Evolutionary conservation across 35 echinoderm and acorn worm species (phyloP).

Genomic region (Amphiura filiformis): DNA sequence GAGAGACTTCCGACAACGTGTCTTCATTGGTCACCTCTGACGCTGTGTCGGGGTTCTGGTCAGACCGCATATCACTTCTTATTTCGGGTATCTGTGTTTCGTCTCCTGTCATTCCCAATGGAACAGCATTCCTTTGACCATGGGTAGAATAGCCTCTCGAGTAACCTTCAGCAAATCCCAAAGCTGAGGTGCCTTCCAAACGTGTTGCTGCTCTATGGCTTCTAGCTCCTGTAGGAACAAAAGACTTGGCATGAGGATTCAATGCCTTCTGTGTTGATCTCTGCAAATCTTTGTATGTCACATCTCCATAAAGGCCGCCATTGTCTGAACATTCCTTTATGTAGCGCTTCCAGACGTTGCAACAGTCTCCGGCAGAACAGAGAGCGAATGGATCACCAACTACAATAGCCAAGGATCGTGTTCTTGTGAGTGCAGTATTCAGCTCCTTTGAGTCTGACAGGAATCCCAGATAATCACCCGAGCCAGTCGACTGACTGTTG

Average conservation of each 20-base stretch:
- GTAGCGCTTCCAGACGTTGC: background rate
- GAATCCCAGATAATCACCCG: background rate
- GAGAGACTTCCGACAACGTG: background rate
- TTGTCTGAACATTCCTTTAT: background rate
- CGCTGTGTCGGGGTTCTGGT: background rate
- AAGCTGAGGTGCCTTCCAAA: no score
- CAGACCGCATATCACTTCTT: no score
- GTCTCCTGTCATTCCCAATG: no score
- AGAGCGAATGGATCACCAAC: background rate
- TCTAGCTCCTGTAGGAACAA: no score
- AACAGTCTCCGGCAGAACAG: background rate
- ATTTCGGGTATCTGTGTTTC: no score
- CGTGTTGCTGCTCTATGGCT: no score
- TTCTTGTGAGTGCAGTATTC: background rate
- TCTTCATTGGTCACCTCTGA: background rate
- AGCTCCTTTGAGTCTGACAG: background rate
- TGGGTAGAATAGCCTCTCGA: no score
- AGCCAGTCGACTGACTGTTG: constrained; percentile 6
- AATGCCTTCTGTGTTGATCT: background rate
- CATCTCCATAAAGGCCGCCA: background rate
- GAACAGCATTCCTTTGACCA: no score
- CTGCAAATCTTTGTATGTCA: background rate
- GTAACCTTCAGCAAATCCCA: no score
- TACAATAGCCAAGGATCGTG: background rate
- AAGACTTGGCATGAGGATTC: background rate